Evolutionary conservation across 2,888 invertebrate genomes (phyloP), one percentile per base, ranked within the genome.

Genomic region (Polia nebulosa): DNA sequence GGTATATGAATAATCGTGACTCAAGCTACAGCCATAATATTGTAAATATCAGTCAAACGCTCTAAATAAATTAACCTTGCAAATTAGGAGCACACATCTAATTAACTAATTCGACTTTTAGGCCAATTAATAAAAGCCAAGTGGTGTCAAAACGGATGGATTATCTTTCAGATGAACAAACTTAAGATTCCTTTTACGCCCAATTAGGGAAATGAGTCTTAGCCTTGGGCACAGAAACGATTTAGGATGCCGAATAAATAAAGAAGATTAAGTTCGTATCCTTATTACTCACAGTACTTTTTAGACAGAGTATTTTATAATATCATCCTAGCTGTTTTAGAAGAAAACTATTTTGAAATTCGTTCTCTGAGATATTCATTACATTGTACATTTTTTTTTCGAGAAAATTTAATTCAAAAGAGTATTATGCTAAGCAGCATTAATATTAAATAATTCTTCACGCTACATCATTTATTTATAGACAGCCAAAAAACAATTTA

Each of bases 21-120:
- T 22, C 13, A 2, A 45, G 9, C 20, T 45, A 45, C 20, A 22
- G 13, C 3, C 3, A 15, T n/a, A 3, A 13, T 20, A 32, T 22
- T 22, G n/a, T 11, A 25, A 29, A 25, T 49, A 44, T 53, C 9
- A n/a, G 13, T 20, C 45, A 62, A 56, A 58, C 27, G 45, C 17
- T 15, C 1, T 59, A 57, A 78, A 68, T 34, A 39, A 63, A 81
- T 78, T 78, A 83, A 69, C 79, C 76, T 78, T 65, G 29, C 17
- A 63, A 70, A 74, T 74, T 68, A 59, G 20, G 49, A 55, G 27
- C 55, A 57, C 15, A 17, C 45, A 45, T 8, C 9, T 53, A 62
- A 76, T 56, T 17, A 60, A 55, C 41, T 63, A 63, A 76, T 58
- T 65, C 20, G 29, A 58, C 67, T 60, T 44, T 51, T 52, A 58